Evolutionary conservation across 2,797 vertebrate species (phyloP).

Genomic region (Enteromius radiatus): DNA sequence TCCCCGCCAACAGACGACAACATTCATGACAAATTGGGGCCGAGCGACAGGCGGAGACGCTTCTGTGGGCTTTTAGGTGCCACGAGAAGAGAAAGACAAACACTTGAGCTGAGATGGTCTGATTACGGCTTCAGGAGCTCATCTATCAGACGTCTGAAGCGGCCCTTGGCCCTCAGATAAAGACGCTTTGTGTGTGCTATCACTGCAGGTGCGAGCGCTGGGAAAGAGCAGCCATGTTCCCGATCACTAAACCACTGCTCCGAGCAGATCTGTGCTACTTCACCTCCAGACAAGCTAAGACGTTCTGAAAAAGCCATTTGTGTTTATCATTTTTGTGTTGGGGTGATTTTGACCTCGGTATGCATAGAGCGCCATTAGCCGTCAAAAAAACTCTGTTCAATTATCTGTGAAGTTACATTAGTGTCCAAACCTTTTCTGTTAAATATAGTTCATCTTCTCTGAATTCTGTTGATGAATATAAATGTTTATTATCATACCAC

Average conservation of each 20-base stretch:
- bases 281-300: no score
- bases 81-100: constrained; percentile 62
- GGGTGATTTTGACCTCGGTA: background rate
- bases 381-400: background rate
- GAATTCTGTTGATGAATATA: background rate
- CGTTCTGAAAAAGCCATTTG: background rate
- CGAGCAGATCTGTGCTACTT: no score
- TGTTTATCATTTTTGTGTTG: background rate
- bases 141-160: constrained; percentile 52
- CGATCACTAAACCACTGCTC: no score
- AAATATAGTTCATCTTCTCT: no score
- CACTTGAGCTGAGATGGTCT: constrained; percentile 59
- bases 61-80: constrained; percentile 63
- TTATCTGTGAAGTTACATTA: background rate
- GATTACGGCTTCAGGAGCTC: constrained; percentile 58
- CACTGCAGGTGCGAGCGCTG: no score
- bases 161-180: constrained; percentile 46
- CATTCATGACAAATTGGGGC: constrained; percentile 70
- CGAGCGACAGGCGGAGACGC: constrained; percentile 62
- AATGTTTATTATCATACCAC: no score
- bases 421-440: no score
- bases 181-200: constrained; percentile 35
- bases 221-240: no score
- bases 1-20: constrained; percentile 48
- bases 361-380: background rate